Evolutionary conservation across 2,888 invertebrate genomes (phyloP), one percentile per base, ranked within the genome.

Genomic region (Rosalia funebris): DNA sequence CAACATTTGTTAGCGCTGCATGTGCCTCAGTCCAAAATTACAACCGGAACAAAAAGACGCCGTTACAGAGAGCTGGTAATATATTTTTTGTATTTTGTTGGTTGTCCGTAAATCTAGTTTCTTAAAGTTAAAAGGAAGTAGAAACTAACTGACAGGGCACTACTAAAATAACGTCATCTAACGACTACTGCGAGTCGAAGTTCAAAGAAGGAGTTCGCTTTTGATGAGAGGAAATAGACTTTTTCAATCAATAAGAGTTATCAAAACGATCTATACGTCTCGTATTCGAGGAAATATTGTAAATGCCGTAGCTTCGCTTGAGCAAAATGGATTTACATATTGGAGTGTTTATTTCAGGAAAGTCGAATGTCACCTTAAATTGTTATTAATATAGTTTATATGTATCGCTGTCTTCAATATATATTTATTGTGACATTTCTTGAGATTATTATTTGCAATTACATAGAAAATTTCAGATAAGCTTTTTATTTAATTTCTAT

Each of bases 191-290:
- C 65, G 63, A 71, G 63, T 66, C 66, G 68, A 66, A 75, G 71
- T 71, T 75, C 74, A 74, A 75, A 75, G 73, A 68, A n/a, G 65
- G 65, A 63, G 65, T 48, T 68, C 60, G 62, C 67, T 75, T 74
- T 73, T 74, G 72, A 57, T 54, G 57, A 73, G 65, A 66, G 72
- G 74, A 76, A 76, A 75, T 75, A 73, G 76, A 75, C 73, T 75
- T 75, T 75, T 74, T 73, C 76, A 75, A 76, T 74, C 76, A 75
- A 74, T 75, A 71, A 72, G 66, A 68, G 70, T 71, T 68, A 67
- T 65, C 67, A 65, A 57, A 42, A 36, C 37, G 42, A 41, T 34
- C 39, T 42, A 39, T 50, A 50, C 9, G 12, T 50, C 14, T 25
- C 10, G 17, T 16, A 5, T 25, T 25, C 25, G 25, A 25, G 7